A percentile compares a stretch with the other conserved stretches of the same genome.
phyloP scores from a whole-genome alignment of 23 tunicate species.

The Trididemnum miniatum region DNA sequence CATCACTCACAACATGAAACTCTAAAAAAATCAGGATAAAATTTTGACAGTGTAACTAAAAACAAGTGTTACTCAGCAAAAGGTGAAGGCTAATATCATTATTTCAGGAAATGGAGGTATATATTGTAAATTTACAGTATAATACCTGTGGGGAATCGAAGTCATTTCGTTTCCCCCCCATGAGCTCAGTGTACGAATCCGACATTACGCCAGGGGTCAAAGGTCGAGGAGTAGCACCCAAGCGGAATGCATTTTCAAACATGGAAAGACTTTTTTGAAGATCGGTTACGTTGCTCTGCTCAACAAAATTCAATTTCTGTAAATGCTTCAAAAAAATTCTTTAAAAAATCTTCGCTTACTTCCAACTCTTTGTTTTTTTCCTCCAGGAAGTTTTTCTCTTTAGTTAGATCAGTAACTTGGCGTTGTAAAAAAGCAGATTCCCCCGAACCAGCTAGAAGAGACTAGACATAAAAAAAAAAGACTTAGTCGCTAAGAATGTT shows the following conservation, averaged over 20 bases:
- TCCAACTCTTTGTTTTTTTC: constrained; percentile 48
- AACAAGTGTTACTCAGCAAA: not conserved
- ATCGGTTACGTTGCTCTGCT: constrained; percentile 51
- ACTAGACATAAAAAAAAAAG: constrained; percentile 26
- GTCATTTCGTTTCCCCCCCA: constrained; percentile 53
- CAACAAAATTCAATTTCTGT: too few relatives aligned
- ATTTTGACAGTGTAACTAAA: not conserved
- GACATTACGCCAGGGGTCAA: constrained; percentile 38
- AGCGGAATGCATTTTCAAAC: constrained; percentile 75
- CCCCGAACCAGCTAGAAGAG: constrained; percentile 72
- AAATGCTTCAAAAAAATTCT: too few relatives aligned
- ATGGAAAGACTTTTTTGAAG: constrained; percentile 51
- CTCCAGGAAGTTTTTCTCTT: constrained; percentile 42
- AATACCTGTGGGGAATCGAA: too few relatives aligned
- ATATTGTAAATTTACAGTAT: too few relatives aligned
- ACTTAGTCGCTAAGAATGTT: not conserved
- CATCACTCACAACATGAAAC: too few relatives aligned
- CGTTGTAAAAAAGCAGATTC: constrained; percentile 61
- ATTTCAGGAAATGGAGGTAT: too few relatives aligned
- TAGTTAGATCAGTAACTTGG: constrained; percentile 46
- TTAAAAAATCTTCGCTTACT: constrained; percentile 33
- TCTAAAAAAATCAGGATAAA: too few relatives aligned
- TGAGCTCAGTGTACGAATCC: constrained; percentile 78
- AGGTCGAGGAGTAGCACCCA: constrained; percentile 53
- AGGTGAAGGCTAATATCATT: too few relatives aligned